Evolutionary conservation across 2,113 vertebrate species (phyloP).

Genomic region (Aepyceros melampus): DNA sequence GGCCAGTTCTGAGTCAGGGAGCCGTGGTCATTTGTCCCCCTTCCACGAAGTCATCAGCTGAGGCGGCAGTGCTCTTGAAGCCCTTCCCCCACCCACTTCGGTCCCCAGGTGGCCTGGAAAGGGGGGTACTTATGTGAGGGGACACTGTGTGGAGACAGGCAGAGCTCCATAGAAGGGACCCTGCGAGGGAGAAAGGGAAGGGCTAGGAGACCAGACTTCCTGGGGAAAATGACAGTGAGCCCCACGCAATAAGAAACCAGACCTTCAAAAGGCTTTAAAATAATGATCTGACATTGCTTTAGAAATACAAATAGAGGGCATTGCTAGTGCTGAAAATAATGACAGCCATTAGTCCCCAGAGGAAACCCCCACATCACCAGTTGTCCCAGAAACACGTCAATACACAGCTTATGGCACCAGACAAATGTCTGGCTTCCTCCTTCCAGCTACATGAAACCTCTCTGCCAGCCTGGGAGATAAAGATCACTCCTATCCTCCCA

Average conservation of each 20-base stretch:
- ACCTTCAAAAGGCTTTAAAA: background rate
- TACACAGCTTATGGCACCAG: rapidly evolving
- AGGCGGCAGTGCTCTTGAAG: background rate
- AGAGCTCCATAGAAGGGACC: too few species aligned
- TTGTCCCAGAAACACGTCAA: background rate
- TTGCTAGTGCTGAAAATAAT: background rate
- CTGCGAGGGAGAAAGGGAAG: rapidly evolving
- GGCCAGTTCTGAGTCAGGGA: rapidly evolving
- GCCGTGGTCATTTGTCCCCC: background rate
- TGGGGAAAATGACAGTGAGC: background rate
- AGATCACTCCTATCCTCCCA: background rate
- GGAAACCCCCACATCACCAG: background rate
- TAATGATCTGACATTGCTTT: background rate
- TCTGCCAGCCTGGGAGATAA: background rate
- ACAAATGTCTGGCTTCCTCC: background rate
- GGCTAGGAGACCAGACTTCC: background rate
- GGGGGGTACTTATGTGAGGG: background rate
- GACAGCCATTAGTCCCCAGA: background rate
- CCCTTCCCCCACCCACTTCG: background rate
- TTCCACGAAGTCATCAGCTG: background rate
- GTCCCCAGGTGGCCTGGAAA: background rate
- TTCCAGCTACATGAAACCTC: background rate
- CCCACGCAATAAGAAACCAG: background rate
- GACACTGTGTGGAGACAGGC: too few species aligned
- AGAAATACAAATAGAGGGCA: background rate